Base-by-base conservation (phyloP, 1,140 invertebrate genomes). In the Delia radicum region DNA sequence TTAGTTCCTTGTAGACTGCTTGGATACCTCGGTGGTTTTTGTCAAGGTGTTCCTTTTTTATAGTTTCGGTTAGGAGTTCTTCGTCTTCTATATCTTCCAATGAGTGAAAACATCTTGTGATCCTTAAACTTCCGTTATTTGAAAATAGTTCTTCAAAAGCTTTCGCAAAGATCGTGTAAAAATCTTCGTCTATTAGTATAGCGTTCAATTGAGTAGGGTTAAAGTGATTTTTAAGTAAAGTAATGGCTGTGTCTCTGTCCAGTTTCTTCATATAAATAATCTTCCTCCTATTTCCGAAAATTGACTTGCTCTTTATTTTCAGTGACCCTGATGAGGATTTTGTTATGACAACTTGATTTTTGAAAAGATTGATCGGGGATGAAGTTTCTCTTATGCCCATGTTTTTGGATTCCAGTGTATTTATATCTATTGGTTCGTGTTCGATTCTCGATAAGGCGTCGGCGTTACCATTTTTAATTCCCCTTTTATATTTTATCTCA, bases 21-120 rank as follows among this genome's bases (percentile, higher is more conserved):
- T 74, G 24, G 24, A 74, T 74, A 13, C 73, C 73, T 26, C 73
- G 26, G 26, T 74, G 73, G 26, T n/a, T n/a, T n/a, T n/a, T n/a
- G n/a, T n/a, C n/a, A n/a, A n/a, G n/a, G n/a, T n/a, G n/a, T n/a
- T n/a, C n/a, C n/a, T n/a, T n/a, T n/a, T n/a, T n/a, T n/a, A n/a
- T n/a, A n/a, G n/a, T n/a, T n/a, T n/a, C n/a, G n/a, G n/a, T n/a
- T n/a, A n/a, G n/a, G n/a, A n/a, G n/a, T n/a, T n/a, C n/a, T n/a
- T n/a, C n/a, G n/a, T n/a, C n/a, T 62, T 62, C 55, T 24, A 62
- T 24, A 62, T 62, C 55, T 62, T 62, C 55, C 2, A 62, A 21
- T 21, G 24, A n/a, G n/a, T n/a, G n/a, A n/a, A n/a, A n/a, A n/a
- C n/a, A n/a, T n/a, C n/a, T n/a, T n/a, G n/a, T n/a, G n/a, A n/a